Conservation (phyloP, 2,888 invertebrate genomes). For the Lasiommata megera region DNA sequence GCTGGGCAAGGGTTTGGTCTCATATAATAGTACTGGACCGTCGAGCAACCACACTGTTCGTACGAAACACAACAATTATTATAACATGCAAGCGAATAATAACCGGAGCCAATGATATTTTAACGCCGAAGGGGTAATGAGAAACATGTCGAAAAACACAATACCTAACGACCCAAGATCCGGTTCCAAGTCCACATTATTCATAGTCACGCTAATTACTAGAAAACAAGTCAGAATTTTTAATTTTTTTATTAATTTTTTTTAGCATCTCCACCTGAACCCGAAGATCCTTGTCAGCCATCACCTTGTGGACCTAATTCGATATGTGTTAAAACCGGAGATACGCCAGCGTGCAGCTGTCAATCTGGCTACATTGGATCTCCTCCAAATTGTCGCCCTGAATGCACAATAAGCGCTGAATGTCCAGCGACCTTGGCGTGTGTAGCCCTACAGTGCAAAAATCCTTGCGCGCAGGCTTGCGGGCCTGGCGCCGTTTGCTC, state of each 20-base stretch:
- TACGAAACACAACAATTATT: too few relatives aligned
- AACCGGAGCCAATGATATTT: too few relatives aligned
- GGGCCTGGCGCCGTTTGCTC: conserved; percentile 80
- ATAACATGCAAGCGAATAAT: too few relatives aligned
- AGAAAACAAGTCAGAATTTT: neutral
- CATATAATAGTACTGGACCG: too few relatives aligned
- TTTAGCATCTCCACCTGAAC: conserved; percentile 47
- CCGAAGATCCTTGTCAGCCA: conserved; percentile 82
- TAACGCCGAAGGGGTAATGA: too few relatives aligned
- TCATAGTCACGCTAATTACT: too few relatives aligned
- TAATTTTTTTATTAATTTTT: conserved; percentile 4
- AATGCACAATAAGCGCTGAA: conserved; percentile 85
- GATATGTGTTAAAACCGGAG: conserved; percentile 82
- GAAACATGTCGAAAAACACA: too few relatives aligned
- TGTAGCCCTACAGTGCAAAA: conserved; percentile 82
- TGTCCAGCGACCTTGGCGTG: conserved; percentile 85
- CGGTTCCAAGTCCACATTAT: too few relatives aligned
- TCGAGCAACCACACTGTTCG: too few relatives aligned
- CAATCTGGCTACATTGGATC: conserved; percentile 83
- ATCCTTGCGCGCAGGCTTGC: conserved; percentile 86
- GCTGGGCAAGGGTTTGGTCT: too few relatives aligned
- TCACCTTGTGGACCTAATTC: conserved; percentile 86
- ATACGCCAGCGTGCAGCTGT: conserved; percentile 84
- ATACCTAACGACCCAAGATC: too few relatives aligned
- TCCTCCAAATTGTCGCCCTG: conserved; percentile 86